Evolutionary conservation across 1,140 invertebrate species (phyloP).

Genomic region (Brachionus paranguensis): DNA sequence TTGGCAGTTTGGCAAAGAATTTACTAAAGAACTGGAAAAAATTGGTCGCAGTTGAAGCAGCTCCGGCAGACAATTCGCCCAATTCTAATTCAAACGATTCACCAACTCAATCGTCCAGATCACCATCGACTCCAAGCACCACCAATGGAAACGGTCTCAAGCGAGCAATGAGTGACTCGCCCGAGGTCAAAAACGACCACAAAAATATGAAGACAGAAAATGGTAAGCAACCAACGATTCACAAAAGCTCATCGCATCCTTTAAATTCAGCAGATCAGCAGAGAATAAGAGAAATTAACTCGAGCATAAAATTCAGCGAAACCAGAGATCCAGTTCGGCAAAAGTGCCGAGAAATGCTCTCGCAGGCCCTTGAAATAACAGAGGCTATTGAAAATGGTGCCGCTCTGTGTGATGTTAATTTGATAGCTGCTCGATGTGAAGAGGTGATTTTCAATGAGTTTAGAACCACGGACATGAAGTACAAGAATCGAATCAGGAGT

Average conservation of each 20-base stretch:
- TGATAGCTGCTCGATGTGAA: constrained; percentile 57
- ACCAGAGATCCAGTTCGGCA: constrained; percentile 81
- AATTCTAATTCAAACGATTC: constrained; percentile 44
- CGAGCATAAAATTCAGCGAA: constrained; percentile 61
- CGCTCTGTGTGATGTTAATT: constrained; percentile 50
- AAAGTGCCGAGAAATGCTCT: constrained; percentile 83
- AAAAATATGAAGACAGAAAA: constrained; percentile 38
- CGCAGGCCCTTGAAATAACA: constrained; percentile 65
- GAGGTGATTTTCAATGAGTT: constrained; percentile 75
- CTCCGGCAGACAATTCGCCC: background rate
- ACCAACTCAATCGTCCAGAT: constrained; percentile 37
- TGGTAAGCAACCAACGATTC: constrained; percentile 40
- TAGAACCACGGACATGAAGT: constrained; percentile 82
- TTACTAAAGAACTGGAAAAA: constrained; percentile 98
- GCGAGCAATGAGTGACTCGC: constrained; percentile 49
- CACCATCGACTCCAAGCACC: constrained; percentile 40
- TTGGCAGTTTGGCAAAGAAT: constrained; percentile 82
- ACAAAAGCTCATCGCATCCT: constrained; percentile 40
- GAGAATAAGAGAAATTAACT: constrained; percentile 41
- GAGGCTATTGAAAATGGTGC: constrained; percentile 56
- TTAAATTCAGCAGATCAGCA: background rate
- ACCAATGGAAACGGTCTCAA: constrained; percentile 26
- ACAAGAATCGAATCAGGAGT: constrained; percentile 90
- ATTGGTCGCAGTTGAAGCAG: constrained; percentile 63
- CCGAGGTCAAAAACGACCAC: constrained; percentile 59